Conservation (phyloP, 1,140 invertebrate species). For the Pseudomyrmex pallidus region DNA sequence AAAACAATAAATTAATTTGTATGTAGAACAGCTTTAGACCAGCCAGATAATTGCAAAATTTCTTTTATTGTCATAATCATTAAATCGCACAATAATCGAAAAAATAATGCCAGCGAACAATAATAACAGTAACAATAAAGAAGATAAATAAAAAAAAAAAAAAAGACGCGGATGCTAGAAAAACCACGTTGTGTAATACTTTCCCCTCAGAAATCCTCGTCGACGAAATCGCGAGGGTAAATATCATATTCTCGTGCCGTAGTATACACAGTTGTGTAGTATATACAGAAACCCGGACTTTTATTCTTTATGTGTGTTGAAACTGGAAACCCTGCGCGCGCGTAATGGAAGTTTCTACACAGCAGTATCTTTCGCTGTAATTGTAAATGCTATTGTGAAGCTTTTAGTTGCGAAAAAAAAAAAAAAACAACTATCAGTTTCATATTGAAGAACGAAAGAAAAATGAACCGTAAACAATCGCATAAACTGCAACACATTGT, state of each 20-base stretch:
- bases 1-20: no score
- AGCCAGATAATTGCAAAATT: no score
- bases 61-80: no score
- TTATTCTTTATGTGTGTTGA: slow-evolving; percentile 23
- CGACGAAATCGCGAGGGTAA: slow-evolving; percentile 4
- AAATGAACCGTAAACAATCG: neutral
- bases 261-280: neutral
- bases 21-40: no score
- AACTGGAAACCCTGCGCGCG: neutral
- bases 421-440: neutral
- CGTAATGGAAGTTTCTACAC: neutral
- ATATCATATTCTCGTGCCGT: slow-evolving; percentile 9
- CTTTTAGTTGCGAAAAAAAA: slow-evolving; percentile 9
- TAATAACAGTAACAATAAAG: no score
- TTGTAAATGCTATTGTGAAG: neutral
- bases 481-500: neutral
- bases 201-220: no score
- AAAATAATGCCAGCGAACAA: no score
- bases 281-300: neutral
- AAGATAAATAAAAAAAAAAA: no score
- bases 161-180: no score
- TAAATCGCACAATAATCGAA: no score
- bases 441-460: neutral
- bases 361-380: neutral
- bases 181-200: no score